These are phyloP conservation scores for Acromyrmex charruanus DNA, from an alignment of 1,140 invertebrate species.

Conservation along the genomic window DNA sequence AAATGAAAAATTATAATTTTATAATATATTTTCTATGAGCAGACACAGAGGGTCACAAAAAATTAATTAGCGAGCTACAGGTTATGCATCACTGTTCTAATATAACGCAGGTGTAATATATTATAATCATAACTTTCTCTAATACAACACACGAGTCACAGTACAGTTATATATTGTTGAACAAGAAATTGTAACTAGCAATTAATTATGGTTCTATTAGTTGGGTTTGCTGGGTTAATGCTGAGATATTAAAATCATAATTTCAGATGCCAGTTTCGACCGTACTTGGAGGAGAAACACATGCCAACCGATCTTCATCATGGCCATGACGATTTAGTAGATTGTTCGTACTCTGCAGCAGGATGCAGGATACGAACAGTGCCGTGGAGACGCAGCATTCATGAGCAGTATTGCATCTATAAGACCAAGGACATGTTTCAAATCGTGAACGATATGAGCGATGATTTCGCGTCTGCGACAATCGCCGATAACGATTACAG, in stretches of 20 bases:
- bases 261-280: conserved; percentile 81
- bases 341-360: conserved; percentile 71
- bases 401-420: conserved; percentile 80
- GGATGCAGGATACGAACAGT: conserved; percentile 81
- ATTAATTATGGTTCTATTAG: too few species aligned
- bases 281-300: conserved; percentile 77
- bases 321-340: conserved; percentile 65
- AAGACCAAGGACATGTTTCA: conserved; percentile 72
- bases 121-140: too few species aligned
- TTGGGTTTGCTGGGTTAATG: too few species aligned
- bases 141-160: too few species aligned
- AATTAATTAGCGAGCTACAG: too few species aligned
- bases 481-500: conserved; percentile 45
- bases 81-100: too few species aligned
- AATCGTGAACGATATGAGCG: conserved; percentile 50
- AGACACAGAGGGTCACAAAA: too few species aligned
- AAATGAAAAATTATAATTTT: too few species aligned
- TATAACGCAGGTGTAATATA: too few species aligned
- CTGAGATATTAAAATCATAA: not conserved
- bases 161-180: too few species aligned
- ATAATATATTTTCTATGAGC: too few species aligned
- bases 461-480: conserved; percentile 29
- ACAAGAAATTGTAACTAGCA: too few species aligned
- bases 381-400: conserved; percentile 74
- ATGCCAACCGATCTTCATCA: conserved; percentile 76